Evolutionary conservation across 2,797 vertebrate species (phyloP).

Genomic region (Ctenosaura bakeri): DNA sequence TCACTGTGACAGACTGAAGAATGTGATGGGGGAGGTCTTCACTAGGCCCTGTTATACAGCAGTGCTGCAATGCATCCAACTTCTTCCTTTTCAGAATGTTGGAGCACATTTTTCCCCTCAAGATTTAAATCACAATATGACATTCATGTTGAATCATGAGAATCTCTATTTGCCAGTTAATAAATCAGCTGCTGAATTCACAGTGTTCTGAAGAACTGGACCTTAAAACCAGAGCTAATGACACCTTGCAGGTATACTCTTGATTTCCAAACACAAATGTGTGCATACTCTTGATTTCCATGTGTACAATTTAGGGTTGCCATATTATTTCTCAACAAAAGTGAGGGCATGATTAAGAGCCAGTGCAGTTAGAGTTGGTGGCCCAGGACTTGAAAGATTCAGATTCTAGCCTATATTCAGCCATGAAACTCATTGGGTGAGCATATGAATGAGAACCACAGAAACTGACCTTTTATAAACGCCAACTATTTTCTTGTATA

Average conservation of each 20-base stretch:
- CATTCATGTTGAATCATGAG: not conserved
- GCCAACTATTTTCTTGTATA: no score
- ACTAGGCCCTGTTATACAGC: conserved; percentile 56
- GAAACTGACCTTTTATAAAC: no score
- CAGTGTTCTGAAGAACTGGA: not conserved
- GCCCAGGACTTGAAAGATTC: no score
- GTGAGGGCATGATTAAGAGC: not conserved
- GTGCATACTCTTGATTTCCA: not conserved
- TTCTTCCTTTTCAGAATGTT: not conserved
- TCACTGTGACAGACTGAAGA: conserved; percentile 49
- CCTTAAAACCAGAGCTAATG: not conserved
- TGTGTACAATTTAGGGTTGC: not conserved
- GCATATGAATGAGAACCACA: no score
- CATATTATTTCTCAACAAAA: not conserved
- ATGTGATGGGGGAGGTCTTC: conserved; percentile 39
- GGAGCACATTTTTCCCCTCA: not conserved
- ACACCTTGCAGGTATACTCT: not conserved
- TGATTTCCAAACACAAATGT: no score
- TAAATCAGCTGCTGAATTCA: not conserved
- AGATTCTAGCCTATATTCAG: no score
- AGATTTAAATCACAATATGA: conserved; percentile 7
- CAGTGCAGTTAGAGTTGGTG: no score
- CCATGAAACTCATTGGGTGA: no score
- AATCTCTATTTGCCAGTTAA: not conserved
- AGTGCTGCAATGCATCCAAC: conserved; percentile 14